Conservation (phyloP, 2,113 vertebrate species). For the Myotis davidii region DNA sequence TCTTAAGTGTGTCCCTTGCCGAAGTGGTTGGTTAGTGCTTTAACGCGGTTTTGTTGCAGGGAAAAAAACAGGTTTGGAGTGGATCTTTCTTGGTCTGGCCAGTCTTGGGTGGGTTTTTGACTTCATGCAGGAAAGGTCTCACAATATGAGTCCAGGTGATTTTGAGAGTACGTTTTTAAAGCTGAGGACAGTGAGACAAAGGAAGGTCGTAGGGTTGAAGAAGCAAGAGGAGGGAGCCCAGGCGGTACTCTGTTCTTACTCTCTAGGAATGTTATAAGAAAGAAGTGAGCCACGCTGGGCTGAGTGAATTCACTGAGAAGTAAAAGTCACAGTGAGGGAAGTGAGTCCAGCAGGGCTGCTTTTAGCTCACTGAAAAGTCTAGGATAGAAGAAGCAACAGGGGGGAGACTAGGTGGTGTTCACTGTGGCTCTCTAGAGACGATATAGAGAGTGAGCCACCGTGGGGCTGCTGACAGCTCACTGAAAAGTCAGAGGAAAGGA, state of each 20-base stretch:
- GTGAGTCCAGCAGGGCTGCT: too few species aligned
- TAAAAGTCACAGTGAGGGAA: too few species aligned
- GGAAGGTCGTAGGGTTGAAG: not conserved
- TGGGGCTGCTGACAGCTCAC: not conserved
- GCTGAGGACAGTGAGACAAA: not conserved
- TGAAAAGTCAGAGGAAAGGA: not conserved
- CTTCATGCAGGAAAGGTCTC: not conserved
- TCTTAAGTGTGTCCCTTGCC: not conserved
- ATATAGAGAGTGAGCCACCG: too few species aligned
- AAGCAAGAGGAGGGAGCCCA: not conserved
- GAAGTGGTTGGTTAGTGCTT: not conserved
- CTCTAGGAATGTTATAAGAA: not conserved
- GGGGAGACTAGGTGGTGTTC: too few species aligned
- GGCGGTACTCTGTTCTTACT: not conserved
- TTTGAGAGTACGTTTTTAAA: not conserved
- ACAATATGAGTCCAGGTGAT: not conserved
- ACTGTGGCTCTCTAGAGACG: too few species aligned
- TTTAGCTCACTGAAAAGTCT: too few species aligned
- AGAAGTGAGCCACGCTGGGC: not conserved
- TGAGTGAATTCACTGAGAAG: too few species aligned
- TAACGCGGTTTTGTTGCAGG: not conserved
- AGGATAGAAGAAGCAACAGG: too few species aligned
- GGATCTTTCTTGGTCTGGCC: not conserved
- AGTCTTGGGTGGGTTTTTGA: not conserved
- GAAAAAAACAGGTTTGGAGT: not conserved